A percentile compares a stretch with the other conserved stretches of the same genome.
phyloP scores from a whole-genome alignment of 1,140 invertebrate genomes.

The Pseudomyrmex cubaensis region DNA sequence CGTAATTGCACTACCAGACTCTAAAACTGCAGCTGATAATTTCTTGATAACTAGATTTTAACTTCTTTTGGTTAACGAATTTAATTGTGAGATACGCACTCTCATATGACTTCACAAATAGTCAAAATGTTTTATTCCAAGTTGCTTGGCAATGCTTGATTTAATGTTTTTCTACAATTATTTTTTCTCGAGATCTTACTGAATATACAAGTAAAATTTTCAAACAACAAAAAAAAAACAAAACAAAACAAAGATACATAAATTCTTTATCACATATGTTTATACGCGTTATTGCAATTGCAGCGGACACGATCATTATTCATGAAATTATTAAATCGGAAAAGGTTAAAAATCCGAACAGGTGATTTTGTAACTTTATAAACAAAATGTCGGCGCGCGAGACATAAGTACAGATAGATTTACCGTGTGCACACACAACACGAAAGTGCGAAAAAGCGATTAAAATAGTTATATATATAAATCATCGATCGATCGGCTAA shows the following conservation, averaged over 20 bases:
- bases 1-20: slow-evolving; percentile 63
- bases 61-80: not conserved
- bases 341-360: slow-evolving; percentile 20
- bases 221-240: not conserved
- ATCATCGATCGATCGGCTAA: slow-evolving; percentile 23
- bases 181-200: too few relatives aligned
- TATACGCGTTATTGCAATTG: not conserved
- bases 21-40: slow-evolving; percentile 61
- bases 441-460: slow-evolving; percentile 23
- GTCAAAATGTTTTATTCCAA: slow-evolving; percentile 20
- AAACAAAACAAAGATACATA: not conserved
- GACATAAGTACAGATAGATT: slow-evolving; percentile 22
- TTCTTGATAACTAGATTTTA: slow-evolving; percentile 56
- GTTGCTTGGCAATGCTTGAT: not conserved
- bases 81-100: not conserved
- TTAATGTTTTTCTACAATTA: too few relatives aligned
- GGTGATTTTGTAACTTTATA: slow-evolving; percentile 23
- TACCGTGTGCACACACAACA: not conserved
- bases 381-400: slow-evolving; percentile 10
- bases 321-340: slow-evolving; percentile 5
- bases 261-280: not conserved
- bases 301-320: not conserved
- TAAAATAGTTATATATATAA: not conserved
- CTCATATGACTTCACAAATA: slow-evolving; percentile 8
- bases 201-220: not conserved